Conservation (phyloP, 2,888 invertebrate genomes). For the Tortricodes alternella region DNA sequence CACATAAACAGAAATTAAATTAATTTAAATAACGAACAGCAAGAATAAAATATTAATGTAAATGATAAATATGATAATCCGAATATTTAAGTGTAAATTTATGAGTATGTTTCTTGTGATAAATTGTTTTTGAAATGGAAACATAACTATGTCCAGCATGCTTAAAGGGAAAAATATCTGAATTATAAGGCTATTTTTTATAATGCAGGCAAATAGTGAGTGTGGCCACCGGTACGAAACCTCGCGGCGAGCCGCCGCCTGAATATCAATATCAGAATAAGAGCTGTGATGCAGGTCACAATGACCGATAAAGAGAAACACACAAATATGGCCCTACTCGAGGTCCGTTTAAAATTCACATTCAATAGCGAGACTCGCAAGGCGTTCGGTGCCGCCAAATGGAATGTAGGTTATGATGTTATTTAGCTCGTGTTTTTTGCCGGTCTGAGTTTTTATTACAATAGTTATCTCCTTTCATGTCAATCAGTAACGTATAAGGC, state of each 20-base stretch:
- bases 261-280: constrained; percentile 79
- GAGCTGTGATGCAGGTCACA: constrained; percentile 64
- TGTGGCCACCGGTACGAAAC: constrained; percentile 55
- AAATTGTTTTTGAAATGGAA: too few species aligned
- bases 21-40: too few species aligned
- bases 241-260: constrained; percentile 64
- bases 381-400: constrained; percentile 62
- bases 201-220: constrained; percentile 58
- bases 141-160: too few species aligned
- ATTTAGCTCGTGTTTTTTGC: constrained; percentile 76
- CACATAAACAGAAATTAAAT: too few species aligned
- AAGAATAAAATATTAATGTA: too few species aligned
- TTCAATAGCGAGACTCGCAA: constrained; percentile 57
- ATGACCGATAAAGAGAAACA: constrained; percentile 78
- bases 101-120: too few species aligned
- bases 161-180: too few species aligned
- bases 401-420: constrained; percentile 82
- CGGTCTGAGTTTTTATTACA: constrained; percentile 71
- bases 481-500: constrained; percentile 76
- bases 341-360: constrained; percentile 75
- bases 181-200: too few species aligned
- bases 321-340: constrained; percentile 74
- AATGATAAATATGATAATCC: too few species aligned
- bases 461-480: constrained; percentile 77
- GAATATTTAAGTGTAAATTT: too few species aligned